Evolutionary conservation across 1,140 invertebrate species (phyloP).

Genomic region (Globodera rostochiensis): DNA sequence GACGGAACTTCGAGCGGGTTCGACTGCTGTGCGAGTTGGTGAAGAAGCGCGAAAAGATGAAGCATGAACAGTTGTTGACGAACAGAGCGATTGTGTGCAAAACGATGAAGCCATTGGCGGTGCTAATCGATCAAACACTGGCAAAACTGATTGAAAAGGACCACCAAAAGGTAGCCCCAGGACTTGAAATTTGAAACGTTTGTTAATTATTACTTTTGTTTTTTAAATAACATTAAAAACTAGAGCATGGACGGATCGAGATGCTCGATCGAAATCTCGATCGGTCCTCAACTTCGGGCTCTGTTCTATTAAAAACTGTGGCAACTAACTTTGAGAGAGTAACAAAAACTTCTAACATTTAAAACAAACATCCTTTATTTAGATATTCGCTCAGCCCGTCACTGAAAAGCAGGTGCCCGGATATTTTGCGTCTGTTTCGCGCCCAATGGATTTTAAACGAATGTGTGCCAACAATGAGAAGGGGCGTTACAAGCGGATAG

Average conservation of each 20-base stretch:
- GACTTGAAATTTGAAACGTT: too few species aligned
- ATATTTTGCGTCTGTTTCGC: slow-evolving; percentile 35
- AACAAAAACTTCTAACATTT: not conserved
- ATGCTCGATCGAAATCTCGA: too few species aligned
- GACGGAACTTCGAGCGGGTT: slow-evolving; percentile 43
- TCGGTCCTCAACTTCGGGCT: too few species aligned
- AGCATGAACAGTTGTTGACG: slow-evolving; percentile 42
- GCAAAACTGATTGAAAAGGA: slow-evolving; percentile 48
- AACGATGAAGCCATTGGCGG: slow-evolving; percentile 36
- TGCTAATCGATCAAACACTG: slow-evolving; percentile 35
- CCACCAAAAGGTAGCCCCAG: slow-evolving; percentile 44
- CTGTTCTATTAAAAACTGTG: too few species aligned
- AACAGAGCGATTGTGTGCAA: slow-evolving; percentile 40
- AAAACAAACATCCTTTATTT: not conserved
- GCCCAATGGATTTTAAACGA: slow-evolving; percentile 44
- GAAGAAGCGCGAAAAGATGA: slow-evolving; percentile 52
- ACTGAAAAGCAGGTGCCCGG: slow-evolving; percentile 48
- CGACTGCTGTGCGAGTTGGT: slow-evolving; percentile 46
- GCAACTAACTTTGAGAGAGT: too few species aligned
- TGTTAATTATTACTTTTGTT: too few species aligned
- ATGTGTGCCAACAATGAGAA: slow-evolving; percentile 32
- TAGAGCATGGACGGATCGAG: too few species aligned
- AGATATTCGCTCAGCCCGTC: slow-evolving; percentile 49
- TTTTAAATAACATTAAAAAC: too few species aligned
- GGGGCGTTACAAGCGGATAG: slow-evolving; percentile 42